Conservation (phyloP, 1,140 invertebrate genomes). For the Vollenhovia emeryi region DNA sequence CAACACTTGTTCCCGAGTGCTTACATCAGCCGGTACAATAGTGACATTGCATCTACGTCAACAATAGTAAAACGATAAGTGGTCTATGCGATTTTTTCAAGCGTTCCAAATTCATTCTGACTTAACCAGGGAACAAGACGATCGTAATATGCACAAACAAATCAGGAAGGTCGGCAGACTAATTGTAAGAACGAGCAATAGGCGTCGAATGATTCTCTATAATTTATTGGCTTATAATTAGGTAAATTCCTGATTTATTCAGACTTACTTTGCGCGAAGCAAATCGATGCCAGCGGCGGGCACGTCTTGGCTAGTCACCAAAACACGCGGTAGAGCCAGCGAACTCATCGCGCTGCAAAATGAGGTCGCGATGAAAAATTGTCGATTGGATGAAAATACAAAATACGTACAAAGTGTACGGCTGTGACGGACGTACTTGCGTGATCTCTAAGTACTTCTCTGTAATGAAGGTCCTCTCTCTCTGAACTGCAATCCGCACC, state of each 20-base stretch:
- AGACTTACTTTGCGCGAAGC: slow-evolving; percentile 74
- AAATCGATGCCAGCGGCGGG: slow-evolving; percentile 82
- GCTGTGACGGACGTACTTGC: background rate
- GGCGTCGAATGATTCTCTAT: too few species aligned
- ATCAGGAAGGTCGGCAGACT: too few species aligned
- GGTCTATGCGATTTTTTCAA: background rate
- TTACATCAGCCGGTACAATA: slow-evolving; percentile 65
- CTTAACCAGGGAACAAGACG: too few species aligned
- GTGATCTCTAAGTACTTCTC: background rate
- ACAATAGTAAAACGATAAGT: slow-evolving; percentile 24
- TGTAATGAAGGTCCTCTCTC: background rate
- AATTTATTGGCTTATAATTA: too few species aligned
- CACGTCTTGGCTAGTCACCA: slow-evolving; percentile 83
- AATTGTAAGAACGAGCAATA: too few species aligned
- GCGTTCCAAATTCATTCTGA: background rate
- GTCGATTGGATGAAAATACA: too few species aligned
- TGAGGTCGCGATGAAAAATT: too few species aligned
- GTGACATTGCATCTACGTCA: slow-evolving; percentile 77
- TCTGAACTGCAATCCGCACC: too few species aligned
- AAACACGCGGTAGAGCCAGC: slow-evolving; percentile 79
- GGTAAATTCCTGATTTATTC: too few species aligned
- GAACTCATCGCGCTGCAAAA: slow-evolving; percentile 8
- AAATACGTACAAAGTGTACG: too few species aligned
- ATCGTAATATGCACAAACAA: too few species aligned
- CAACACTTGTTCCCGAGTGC: slow-evolving; percentile 71